phyloP scores from a whole-genome alignment of 2,888 invertebrate species.

The Cerastis leucographa region DNA sequence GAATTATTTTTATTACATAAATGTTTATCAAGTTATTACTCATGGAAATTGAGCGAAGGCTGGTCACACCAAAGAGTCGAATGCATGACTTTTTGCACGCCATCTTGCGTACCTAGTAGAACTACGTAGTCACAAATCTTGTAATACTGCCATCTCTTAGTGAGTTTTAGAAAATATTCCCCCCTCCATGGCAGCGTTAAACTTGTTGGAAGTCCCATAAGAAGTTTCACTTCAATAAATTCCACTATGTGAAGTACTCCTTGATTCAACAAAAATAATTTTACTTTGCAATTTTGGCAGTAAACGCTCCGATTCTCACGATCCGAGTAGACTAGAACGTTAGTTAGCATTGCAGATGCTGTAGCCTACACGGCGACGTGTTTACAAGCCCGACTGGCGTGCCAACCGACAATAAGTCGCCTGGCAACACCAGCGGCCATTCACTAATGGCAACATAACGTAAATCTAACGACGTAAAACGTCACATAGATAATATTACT shows the following conservation, averaged over 20 bases:
- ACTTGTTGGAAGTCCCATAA: too few relatives aligned
- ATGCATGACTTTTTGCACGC: too few relatives aligned
- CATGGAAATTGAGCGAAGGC: too few relatives aligned
- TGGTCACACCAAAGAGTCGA: too few relatives aligned
- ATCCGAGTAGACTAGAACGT: slow-evolving; percentile 1
- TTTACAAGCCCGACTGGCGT: slow-evolving; percentile 68
- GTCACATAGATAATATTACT: slow-evolving; percentile 47
- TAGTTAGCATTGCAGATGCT: slow-evolving; percentile 57
- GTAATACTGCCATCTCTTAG: too few relatives aligned
- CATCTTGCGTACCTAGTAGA: too few relatives aligned
- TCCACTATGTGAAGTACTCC: background rate
- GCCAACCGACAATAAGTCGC: slow-evolving; percentile 67
- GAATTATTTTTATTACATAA: too few relatives aligned
- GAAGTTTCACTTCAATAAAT: too few relatives aligned
- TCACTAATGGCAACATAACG: slow-evolving; percentile 71
- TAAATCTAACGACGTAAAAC: slow-evolving; percentile 60
- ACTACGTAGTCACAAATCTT: too few relatives aligned
- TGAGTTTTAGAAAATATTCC: too few relatives aligned
- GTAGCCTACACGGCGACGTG: slow-evolving; percentile 51
- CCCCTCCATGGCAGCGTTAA: too few relatives aligned
- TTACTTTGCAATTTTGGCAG: slow-evolving; percentile 2
- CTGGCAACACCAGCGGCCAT: slow-evolving; percentile 67
- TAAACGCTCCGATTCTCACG: slow-evolving; percentile 6
- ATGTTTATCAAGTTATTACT: too few relatives aligned
- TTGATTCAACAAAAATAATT: background rate